Percentiles rank a stretch among this genome's conserved stretches.
Conservation (phyloP, 2,888 invertebrate species). For the Eurytoma californica region DNA sequence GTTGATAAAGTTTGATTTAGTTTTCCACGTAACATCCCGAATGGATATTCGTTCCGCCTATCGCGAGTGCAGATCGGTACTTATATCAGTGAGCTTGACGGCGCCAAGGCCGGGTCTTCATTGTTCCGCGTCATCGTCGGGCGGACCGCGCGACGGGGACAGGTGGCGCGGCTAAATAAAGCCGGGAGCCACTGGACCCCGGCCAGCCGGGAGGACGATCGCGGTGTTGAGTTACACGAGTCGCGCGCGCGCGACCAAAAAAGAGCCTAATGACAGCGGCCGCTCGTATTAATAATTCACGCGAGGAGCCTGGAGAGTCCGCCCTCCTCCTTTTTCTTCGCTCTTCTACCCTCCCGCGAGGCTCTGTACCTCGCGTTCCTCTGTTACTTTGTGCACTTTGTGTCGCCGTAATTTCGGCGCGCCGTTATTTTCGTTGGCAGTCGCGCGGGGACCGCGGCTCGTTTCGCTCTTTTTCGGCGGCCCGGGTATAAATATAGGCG, state of each 20-base stretch:
- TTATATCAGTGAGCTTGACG: too few relatives aligned
- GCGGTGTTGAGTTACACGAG: conserved; percentile 65
- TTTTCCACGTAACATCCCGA: too few relatives aligned
- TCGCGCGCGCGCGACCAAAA: conserved; percentile 39
- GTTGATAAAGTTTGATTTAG: too few relatives aligned
- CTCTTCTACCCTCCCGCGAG: neutral
- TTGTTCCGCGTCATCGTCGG: neutral
- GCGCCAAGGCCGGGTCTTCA: neutral
- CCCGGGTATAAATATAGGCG: neutral
- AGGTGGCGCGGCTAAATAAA: conserved; percentile 75
- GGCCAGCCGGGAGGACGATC: conserved; percentile 69
- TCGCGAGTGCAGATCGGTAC: too few relatives aligned
- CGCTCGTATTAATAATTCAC: conserved; percentile 52
- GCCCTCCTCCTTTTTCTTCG: conserved; percentile 46
- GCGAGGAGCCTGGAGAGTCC: conserved; percentile 42
- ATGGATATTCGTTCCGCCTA: too few relatives aligned
- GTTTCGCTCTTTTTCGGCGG: neutral
- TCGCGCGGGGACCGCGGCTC: neutral
- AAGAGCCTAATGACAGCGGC: conserved; percentile 42
- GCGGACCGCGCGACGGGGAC: conserved; percentile 72
- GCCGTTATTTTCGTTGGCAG: conserved; percentile 4
- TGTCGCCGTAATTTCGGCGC: neutral
- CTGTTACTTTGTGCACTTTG: neutral
- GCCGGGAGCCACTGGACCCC: conserved; percentile 68
- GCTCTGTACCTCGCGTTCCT: conserved; percentile 3